Base-by-base conservation (phyloP, 1,140 invertebrate genomes). In the Caerostris extrusa region DNA sequence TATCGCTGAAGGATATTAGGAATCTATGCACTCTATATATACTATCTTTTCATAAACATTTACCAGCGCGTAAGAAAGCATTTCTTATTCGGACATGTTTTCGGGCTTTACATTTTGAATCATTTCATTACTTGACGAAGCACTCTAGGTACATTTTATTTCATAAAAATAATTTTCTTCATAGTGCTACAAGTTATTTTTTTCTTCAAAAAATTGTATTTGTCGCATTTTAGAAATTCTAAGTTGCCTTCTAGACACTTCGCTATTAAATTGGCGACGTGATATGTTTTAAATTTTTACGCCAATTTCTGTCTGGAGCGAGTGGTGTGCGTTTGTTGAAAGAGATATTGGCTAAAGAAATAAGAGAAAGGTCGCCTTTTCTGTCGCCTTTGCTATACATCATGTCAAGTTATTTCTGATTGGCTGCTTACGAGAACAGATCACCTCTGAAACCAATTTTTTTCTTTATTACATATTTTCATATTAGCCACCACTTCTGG, bases 371-470 rank as follows among this genome's bases (percentile, higher is more conserved):
- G 85, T 55, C 34, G 82, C 17, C 81, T 69, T 82, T 60, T 50
- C 85, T 93, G 67, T 89, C 92, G 92, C 60, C 92, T 93, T 93
- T 89, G 85, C 89, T 69, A 93, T 93, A 93, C 85, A 93, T 93
- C 92, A 93, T 81, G 50, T 71, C 12, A 93, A 87, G 61, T 17
- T 34, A 34, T 34, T 34, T 34, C 34, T 34, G 34, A 34, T 34
- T 34, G 34, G 0, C 34, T 34, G 34, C 34, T 34, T 2, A 34
- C 34, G 34, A 34, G 34, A 34, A 34, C 34, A 34, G 34, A 34
- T 34, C 34, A 34, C 34, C 34, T 34, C 34, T 34, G 34, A 34
- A 34, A 34, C 34, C 34, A 34, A 34, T 34, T 34, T 34, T 34
- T 34, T 34, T 34, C 34, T 34, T 34, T 34, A 34, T 34, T 34